Conservation (phyloP, 2,888 invertebrate genomes). For the Eupithecia exiguata region DNA sequence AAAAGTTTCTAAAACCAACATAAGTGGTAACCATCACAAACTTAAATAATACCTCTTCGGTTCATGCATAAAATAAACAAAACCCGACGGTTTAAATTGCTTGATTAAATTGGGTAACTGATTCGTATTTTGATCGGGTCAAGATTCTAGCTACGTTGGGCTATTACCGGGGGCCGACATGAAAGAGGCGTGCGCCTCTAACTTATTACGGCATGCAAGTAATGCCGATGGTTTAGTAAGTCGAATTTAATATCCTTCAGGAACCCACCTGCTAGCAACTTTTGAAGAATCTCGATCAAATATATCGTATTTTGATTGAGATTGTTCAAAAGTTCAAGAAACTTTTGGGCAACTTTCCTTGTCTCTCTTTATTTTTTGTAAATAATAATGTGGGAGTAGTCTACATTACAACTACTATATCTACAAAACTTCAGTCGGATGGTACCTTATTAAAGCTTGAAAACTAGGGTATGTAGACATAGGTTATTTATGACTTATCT, state of each 20-base stretch:
- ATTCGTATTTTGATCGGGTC: constrained; percentile 55
- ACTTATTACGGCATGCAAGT: constrained; percentile 60
- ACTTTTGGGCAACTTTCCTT: not conserved
- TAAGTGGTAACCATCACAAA: not conserved
- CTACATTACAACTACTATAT: not conserved
- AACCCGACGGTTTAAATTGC: constrained; percentile 1
- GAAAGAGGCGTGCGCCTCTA: constrained; percentile 66
- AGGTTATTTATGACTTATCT: too few relatives aligned
- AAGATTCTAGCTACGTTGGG: constrained; percentile 49
- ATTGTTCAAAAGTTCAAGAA: not conserved
- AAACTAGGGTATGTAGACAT: too few relatives aligned
- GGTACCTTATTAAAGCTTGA: too few relatives aligned
- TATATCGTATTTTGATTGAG: not conserved
- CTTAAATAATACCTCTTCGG: not conserved
- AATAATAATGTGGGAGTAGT: not conserved
- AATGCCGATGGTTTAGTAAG: constrained; percentile 56
- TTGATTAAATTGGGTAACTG: constrained; percentile 21
- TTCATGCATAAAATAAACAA: not conserved
- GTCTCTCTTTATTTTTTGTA: not conserved
- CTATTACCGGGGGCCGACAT: constrained; percentile 65
- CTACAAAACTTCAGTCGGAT: not conserved
- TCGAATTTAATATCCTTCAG: constrained; percentile 50
- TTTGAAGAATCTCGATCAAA: not conserved
- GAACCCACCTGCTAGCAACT: not conserved
- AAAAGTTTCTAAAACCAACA: not conserved